A percentile compares a stretch with the other conserved stretches of the same genome.
Conservation (phyloP, 2,797 vertebrate genomes). For the Acanthurus leucopareius region DNA sequence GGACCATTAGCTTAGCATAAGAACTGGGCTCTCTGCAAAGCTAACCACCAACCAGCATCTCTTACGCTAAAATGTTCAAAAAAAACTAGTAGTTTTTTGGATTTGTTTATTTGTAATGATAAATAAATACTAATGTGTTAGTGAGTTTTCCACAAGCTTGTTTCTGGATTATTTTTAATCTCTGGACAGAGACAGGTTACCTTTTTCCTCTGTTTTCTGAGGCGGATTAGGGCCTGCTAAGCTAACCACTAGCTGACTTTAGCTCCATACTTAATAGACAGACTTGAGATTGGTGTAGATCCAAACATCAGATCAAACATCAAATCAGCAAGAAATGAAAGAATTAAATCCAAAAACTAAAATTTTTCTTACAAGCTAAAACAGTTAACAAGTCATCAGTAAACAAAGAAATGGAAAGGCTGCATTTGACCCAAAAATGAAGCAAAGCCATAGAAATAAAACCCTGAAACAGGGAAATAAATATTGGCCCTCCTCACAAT, state of each 20-base stretch:
- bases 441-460: slow-evolving; percentile 17
- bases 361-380: neutral
- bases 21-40: neutral
- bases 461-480: neutral
- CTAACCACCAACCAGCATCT: neutral
- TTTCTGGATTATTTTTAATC: no score
- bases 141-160: neutral
- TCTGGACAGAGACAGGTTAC: neutral
- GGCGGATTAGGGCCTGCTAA: neutral
- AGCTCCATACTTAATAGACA: neutral
- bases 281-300: neutral
- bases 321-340: neutral
- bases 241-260: neutral
- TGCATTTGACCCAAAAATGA: slow-evolving; percentile 12
- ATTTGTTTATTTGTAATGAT: neutral
- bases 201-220: neutral
- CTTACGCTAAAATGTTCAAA: neutral
- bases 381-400: neutral
- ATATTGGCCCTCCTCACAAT: neutral
- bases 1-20: neutral
- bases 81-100: neutral
- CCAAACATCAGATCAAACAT: neutral
- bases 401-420: neutral
- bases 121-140: neutral
- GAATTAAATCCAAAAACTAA: neutral